Conservation (phyloP, 1,140 invertebrate species). For the Drosophila jambulina region DNA sequence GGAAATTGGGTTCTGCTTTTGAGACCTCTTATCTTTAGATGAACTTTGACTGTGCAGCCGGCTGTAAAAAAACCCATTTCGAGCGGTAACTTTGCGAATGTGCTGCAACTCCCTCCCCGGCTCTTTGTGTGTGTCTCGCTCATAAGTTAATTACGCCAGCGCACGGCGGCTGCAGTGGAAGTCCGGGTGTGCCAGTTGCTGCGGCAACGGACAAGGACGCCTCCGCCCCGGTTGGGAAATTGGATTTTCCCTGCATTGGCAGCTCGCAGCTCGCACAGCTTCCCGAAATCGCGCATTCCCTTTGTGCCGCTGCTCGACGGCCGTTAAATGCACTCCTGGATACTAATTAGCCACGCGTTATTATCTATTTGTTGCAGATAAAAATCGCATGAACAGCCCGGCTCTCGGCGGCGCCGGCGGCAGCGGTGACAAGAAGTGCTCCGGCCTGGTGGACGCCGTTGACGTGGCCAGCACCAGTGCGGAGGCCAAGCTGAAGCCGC, state of each 20-base stretch:
- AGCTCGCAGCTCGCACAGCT: constrained; percentile 8
- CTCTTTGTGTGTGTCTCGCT: constrained; percentile 22
- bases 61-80: constrained; percentile 50
- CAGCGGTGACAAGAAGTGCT: constrained; percentile 72
- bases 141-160: constrained; percentile 57
- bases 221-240: constrained; percentile 40
- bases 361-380: constrained; percentile 62
- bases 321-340: constrained; percentile 18
- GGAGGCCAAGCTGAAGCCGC: constrained; percentile 77
- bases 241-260: constrained; percentile 55
- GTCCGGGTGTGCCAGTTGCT: constrained; percentile 34
- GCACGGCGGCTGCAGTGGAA: constrained; percentile 14
- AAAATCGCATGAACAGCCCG: constrained; percentile 80
- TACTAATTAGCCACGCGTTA: constrained; percentile 29
- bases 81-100: constrained; percentile 31
- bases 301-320: constrained; percentile 19
- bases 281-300: constrained; percentile 31
- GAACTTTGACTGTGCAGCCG: constrained; percentile 50
- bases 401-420: constrained; percentile 54
- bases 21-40: constrained; percentile 43
- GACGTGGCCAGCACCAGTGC: constrained; percentile 76
- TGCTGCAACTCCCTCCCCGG: constrained; percentile 18
- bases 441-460: constrained; percentile 66
- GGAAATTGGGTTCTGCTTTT: constrained; percentile 5
- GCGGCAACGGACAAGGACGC: constrained; percentile 10